Percentiles rank a stretch among this genome's conserved stretches.
Evolutionary conservation across 2,113 vertebrate species (phyloP).

Genomic region (Ardeotis arabs): DNA sequence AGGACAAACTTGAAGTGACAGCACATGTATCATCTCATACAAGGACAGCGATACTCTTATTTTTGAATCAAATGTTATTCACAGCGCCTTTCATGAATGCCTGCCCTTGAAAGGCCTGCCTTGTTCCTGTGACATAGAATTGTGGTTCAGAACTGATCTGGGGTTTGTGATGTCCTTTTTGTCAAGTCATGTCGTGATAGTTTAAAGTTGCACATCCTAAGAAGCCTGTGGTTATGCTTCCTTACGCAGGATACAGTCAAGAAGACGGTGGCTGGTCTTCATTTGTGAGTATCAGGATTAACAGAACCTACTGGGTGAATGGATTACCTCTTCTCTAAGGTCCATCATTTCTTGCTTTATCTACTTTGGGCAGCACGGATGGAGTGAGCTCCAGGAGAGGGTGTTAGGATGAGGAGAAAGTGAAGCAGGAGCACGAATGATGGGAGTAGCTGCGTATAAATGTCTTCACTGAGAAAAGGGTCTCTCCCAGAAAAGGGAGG

Average conservation of each 20-base stretch:
- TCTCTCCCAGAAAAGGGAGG: not conserved
- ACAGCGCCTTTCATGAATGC: not conserved
- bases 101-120: not conserved
- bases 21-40: not conserved
- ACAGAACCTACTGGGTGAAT: not conserved
- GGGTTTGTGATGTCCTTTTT: not conserved
- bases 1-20: not conserved
- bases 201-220: not conserved
- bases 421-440: not conserved
- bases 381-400: not conserved
- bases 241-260: conserved; percentile 51
- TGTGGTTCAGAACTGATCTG: not conserved
- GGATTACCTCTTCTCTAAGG: not conserved
- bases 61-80: not conserved
- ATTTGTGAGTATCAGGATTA: conserved; percentile 80
- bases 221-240: not conserved
- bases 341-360: not conserved
- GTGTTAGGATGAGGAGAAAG: not conserved
- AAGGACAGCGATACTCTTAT: not conserved
- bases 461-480: not conserved
- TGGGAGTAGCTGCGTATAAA: not conserved
- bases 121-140: not conserved
- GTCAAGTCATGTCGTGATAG: not conserved
- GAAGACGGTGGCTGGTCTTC: conserved; percentile 82
- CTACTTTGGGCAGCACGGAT: not conserved